Evolutionary conservation across 1,140 invertebrate genomes (phyloP).

Genomic region (Zaprionus africanus): DNA sequence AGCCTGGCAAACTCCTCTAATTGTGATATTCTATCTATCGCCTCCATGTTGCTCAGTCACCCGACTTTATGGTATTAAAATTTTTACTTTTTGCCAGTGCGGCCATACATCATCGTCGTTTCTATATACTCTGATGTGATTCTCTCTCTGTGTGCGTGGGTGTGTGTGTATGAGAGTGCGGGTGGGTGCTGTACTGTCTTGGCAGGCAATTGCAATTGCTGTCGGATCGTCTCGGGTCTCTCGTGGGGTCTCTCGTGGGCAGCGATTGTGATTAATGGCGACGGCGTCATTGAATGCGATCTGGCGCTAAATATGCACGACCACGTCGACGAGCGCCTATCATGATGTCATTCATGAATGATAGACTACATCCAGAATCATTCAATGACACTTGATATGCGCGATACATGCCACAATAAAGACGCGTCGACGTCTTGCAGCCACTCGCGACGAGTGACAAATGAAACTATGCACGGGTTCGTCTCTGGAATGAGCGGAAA

Average conservation of each 20-base stretch:
- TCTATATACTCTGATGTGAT: neutral
- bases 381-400: constrained; percentile 58
- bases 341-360: constrained; percentile 65
- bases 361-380: constrained; percentile 39
- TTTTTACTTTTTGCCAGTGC: constrained; percentile 58
- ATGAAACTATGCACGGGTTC: constrained; percentile 44
- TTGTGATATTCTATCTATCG: constrained; percentile 59
- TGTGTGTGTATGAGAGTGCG: constrained; percentile 28
- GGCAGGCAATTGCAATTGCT: constrained; percentile 61
- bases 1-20: constrained; percentile 37
- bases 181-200: constrained; percentile 31
- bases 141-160: too few relatives aligned
- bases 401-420: constrained; percentile 38
- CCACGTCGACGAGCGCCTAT: constrained; percentile 26
- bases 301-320: constrained; percentile 67
- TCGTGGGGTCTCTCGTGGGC: constrained; percentile 30
- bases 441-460: constrained; percentile 57
- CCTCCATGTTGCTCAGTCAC: constrained; percentile 31
- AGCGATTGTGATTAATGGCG: constrained; percentile 77
- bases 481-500: constrained; percentile 67
- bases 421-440: constrained; percentile 17
- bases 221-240: constrained; percentile 27
- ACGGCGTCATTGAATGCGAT: constrained; percentile 73
- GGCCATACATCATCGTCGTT: constrained; percentile 39
- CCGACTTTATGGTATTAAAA: constrained; percentile 60